Evolutionary conservation across 37 sponge, comb jelly and placozoan species (phyloP).

Genomic region (Cliona cf. orientalis): DNA sequence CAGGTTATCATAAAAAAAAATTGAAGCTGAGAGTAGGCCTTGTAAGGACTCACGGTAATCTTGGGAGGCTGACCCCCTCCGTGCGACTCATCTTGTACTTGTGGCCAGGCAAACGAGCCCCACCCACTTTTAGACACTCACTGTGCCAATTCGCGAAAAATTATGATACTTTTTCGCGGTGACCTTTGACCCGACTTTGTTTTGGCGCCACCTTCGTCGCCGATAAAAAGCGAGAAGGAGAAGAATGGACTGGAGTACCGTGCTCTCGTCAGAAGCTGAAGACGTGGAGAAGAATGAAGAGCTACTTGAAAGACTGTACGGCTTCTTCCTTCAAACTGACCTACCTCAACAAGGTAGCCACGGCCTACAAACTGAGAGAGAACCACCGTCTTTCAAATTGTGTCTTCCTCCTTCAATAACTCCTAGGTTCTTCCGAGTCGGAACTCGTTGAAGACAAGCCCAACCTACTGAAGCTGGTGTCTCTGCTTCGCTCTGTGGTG

Average conservation of each 20-base stretch:
- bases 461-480: conserved; percentile 6
- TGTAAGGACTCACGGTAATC: conserved; percentile 67
- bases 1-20: not conserved
- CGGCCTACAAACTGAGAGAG: not conserved
- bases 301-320: conserved; percentile 29
- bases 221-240: too few species aligned
- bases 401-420: not conserved
- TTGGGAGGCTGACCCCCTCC: conserved; percentile 77
- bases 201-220: too few species aligned
- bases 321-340: conserved; percentile 15
- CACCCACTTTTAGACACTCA: conserved; percentile 24
- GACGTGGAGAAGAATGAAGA: conserved; percentile 35
- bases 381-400: not conserved
- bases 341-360: conserved; percentile 28
- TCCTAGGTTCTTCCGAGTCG: not conserved
- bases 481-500: conserved; percentile 3
- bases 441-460: not conserved
- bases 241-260: conserved; percentile 43
- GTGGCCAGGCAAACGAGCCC: conserved; percentile 6
- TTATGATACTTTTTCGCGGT: too few species aligned
- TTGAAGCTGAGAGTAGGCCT: not conserved
- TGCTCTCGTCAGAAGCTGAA: not conserved
- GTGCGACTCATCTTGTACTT: conserved; percentile 74
- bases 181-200: too few species aligned
- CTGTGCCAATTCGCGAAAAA: too few species aligned